Evolutionary conservation across 2,888 invertebrate species (phyloP), one percentile per base, ranked within the genome.

Genomic region (Pristionchus entomophagus): DNA sequence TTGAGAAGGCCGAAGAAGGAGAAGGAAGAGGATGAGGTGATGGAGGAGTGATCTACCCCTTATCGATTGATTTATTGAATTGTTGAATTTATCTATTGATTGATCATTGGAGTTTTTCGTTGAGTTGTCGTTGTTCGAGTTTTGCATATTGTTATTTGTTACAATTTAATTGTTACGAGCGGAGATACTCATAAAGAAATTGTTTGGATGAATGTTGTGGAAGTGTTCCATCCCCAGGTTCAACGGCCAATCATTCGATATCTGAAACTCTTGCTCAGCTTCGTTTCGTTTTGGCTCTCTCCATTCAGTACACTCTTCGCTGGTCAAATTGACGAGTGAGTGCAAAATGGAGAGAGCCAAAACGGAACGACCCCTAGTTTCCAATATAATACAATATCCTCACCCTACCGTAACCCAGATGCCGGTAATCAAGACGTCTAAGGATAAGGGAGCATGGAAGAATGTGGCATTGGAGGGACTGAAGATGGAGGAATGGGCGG

Each of bases 1-100:
- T 53, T 29, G 77, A 82, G 12, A 53, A 86, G 78, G 69, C 45
- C 4, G 80, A 62, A 73, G 87, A 86, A 86, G 38, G 86, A 80
- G 56, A 78, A 73, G 86, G 65, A 87, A 12, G 87, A 83, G 62
- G 77, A 82, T 8, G 84, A 86, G 19, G 45, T 65, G 41, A 73
- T 73, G 73, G 73, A 73, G 26, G 53, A 53, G 29, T 45, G n/a
- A 59, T 32, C 32, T 19, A 35, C 35, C 51, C 73, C n/a, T n/a
- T n/a, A n/a, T n/a, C n/a, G n/a, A n/a, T n/a, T n/a, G n/a, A 69
- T 80, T 51, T 22, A 51, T 32, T 32, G 29, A 80, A 1, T 51
- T 32, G 51, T 80, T 80, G 51, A 29, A 51, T 29, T 51, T 45
- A 78, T 78, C 22, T n/a, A 56, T 80, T 80, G 80, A 53, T 19